Evolutionary conservation across 2,888 invertebrate species (phyloP).

Genomic region (Lysandra coridon): DNA sequence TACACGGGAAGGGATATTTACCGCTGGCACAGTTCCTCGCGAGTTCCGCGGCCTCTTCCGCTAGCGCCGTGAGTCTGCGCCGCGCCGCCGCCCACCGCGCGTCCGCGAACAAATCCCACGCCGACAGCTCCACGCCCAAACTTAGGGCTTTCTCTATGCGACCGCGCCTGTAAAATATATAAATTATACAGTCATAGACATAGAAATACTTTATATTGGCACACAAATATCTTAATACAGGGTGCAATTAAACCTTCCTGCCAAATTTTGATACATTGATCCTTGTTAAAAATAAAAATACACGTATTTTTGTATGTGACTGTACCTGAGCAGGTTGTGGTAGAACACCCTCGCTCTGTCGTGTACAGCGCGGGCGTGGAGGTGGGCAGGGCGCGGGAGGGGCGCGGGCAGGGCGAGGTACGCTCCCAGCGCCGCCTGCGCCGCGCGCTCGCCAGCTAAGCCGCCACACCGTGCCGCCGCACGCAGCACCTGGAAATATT

Average conservation of each 20-base stretch:
- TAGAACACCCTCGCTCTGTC: slow-evolving; percentile 93
- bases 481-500: slow-evolving; percentile 1
- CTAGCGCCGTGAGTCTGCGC: slow-evolving; percentile 82
- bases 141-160: slow-evolving; percentile 91
- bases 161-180: slow-evolving; percentile 75
- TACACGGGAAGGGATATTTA: slow-evolving; percentile 28
- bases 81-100: slow-evolving; percentile 86
- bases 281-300: too few relatives aligned
- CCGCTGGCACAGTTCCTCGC: slow-evolving; percentile 68
- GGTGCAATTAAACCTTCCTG: too few relatives aligned
- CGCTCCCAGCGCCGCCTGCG: slow-evolving; percentile 89
- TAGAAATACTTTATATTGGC: too few relatives aligned
- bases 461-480: slow-evolving; percentile 50
- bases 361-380: slow-evolving; percentile 88
- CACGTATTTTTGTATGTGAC: slow-evolving; percentile 4
- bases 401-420: slow-evolving; percentile 88
- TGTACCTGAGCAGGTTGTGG: slow-evolving; percentile 89
- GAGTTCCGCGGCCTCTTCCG: slow-evolving; percentile 85
- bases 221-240: too few relatives aligned
- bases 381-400: slow-evolving; percentile 82
- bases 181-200: too few relatives aligned
- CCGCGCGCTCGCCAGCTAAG: slow-evolving; percentile 50
- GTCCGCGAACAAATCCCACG: slow-evolving; percentile 93
- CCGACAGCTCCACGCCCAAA: slow-evolving; percentile 90
- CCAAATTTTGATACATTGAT: too few relatives aligned